Evolutionary conservation across 2,888 invertebrate species (phyloP), one percentile per base, ranked within the genome.

Genomic region (Phortica okadai): DNA sequence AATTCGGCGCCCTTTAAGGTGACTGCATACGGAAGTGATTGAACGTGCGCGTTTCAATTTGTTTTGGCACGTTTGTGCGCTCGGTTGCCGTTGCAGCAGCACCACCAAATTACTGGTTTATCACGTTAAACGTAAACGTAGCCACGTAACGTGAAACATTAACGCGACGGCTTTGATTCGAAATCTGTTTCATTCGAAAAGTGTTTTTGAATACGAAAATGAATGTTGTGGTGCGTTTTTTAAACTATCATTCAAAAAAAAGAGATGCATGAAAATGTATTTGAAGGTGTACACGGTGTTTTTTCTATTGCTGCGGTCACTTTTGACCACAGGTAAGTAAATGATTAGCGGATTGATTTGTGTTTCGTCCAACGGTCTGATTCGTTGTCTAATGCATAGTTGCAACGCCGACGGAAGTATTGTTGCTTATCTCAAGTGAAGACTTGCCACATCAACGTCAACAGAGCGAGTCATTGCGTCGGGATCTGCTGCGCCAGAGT

Each of bases 341-440:
- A n/a, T 21, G 7, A 59, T 4, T 2, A 11, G 54, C 21, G 58
- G 6, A n/a, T 59, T 2, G 50, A 50, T 50, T 50, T 14, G 50
- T 50, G 14, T 33, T 33, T 33, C 33, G 33, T 33, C 33, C 33
- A 33, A 5, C 1, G 33, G 2, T 2, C 33, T 33, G 33, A 33
- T 33, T 33, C 33, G 33, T 33, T 33, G 33, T 33, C 33, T 0
- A 33, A 33, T 33, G 33, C 33, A 33, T 33, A 33, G 33, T 33
- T 33, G 41, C 69, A 45, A 45, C 10, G 16, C 42, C 50, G 1
- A 33, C 44, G 14, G 87, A 85, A 76, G 79, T 85, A 8, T 78
- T 87, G 0, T 45, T 85, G 7, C 77, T 85, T 16, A 87, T 85
- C 42, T 81, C 84, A 6, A 87, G 87, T 59, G 83, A 10, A 14